Percentiles rank a stretch among this genome's conserved stretches.
Evolutionary conservation across 1,140 invertebrate species (phyloP).

Genomic region (Aphelinus atriplicis): DNA sequence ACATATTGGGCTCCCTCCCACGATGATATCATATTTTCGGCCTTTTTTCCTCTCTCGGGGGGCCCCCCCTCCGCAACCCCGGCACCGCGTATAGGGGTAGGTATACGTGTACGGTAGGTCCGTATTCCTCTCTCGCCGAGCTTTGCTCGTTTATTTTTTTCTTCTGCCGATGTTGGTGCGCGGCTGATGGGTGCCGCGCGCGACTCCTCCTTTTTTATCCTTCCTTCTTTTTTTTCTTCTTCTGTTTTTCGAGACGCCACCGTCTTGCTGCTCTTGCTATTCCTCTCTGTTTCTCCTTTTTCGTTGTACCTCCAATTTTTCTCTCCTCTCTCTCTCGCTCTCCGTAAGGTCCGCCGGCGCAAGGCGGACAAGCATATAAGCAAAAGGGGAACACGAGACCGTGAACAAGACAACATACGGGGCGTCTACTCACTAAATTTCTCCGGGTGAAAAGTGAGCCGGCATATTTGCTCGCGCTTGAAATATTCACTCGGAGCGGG

Average conservation of each 20-base stretch:
- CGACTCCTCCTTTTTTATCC: background rate
- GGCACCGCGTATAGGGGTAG: background rate
- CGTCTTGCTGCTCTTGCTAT: conserved; percentile 9
- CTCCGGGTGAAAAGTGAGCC: conserved; percentile 24
- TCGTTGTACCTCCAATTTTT: conserved; percentile 33
- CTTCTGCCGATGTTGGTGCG: conserved; percentile 22
- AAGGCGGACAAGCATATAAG: background rate
- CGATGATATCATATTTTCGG: conserved; percentile 44
- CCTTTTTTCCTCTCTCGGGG: conserved; percentile 11
- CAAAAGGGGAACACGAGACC: conserved; percentile 18
- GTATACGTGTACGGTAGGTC: background rate
- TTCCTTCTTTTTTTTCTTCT: background rate
- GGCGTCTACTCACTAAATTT: conserved; percentile 29
- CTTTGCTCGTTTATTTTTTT: background rate
- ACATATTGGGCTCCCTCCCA: conserved; percentile 42
- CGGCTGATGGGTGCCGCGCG: conserved; percentile 20
- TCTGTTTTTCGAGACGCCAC: conserved; percentile 15
- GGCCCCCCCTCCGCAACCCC: background rate
- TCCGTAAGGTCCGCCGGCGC: background rate
- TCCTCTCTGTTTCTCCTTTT: background rate
- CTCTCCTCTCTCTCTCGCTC: background rate
- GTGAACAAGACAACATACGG: conserved; percentile 31
- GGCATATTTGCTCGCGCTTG: conserved; percentile 34
- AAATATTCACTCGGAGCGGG: conserved; percentile 25
- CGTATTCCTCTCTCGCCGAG: background rate